phyloP scores from a whole-genome alignment of 2,888 invertebrate species.

The Lysandra bellargus region DNA sequence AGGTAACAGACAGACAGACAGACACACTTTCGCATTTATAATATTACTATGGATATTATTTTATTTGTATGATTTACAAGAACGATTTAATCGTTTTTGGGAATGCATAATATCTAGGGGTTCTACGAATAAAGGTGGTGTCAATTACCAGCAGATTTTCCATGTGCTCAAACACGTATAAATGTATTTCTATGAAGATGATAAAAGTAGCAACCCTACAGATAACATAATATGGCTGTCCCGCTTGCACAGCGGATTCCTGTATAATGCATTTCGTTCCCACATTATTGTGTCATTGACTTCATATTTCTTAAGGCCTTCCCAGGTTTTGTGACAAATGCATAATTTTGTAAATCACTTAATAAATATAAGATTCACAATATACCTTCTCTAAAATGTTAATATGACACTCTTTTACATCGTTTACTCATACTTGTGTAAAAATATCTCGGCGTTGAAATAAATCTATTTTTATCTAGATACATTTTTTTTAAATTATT shows the following conservation, averaged over 20 bases:
- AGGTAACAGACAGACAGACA: too few species aligned
- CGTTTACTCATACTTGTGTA: background rate
- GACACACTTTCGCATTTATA: too few species aligned
- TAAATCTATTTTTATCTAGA: background rate
- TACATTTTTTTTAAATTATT: background rate
- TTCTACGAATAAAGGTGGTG: too few species aligned
- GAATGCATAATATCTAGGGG: too few species aligned
- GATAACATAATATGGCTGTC: constrained; percentile 50
- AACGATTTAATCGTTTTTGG: too few species aligned
- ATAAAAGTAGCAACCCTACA: background rate
- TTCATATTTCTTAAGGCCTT: constrained; percentile 32
- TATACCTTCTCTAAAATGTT: background rate
- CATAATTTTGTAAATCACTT: constrained; percentile 20
- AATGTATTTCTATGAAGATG: too few species aligned
- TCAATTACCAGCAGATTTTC: too few species aligned
- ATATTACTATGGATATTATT: too few species aligned
- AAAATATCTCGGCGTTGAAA: background rate
- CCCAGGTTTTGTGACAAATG: constrained; percentile 32
- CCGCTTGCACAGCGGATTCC: constrained; percentile 45
- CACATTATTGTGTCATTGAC: constrained; percentile 48
- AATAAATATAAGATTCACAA: background rate
- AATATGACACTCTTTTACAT: background rate
- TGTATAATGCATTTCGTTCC: constrained; percentile 47
- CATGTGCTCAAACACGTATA: too few species aligned
- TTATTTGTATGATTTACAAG: too few species aligned